Evolutionary conservation across 2,888 invertebrate genomes (phyloP), one percentile per base, ranked within the genome.

Genomic region (Galerucella calmariensis): DNA sequence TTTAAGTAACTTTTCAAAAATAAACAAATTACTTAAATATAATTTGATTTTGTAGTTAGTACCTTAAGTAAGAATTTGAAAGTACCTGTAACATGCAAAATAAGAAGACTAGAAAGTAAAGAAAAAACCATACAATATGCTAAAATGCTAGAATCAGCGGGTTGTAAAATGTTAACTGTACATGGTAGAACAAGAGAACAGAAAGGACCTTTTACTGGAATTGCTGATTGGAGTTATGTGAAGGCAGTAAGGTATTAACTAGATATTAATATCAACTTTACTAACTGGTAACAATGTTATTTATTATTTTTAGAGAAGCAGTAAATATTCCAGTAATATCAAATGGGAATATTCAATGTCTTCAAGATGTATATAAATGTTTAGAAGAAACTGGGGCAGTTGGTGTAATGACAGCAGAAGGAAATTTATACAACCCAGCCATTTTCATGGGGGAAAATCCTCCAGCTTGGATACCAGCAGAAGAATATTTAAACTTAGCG

Each of bases 361-460:
- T 96, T 81, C 92, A 93, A 83, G 99, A 99, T 90, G 92, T 96
- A 1, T 88, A 93, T 73, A 90, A 93, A 78, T 99, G 99, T 86
- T 87, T 99, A 68, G 89, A 91, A 72, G 94, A 92, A 82, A 99
- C 98, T 0, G 94, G 94, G 44, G 97, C 93, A 3, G 90, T 94
- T 84, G 96, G 95, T 58, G 94, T 97, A 0, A 97, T 97, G 97
- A 92, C 94, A 83, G 94, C 95, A 77, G 99, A 99, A 89, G 99
- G 99, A 0, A 97, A 96, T 87, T 91, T 99, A n/a, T 96, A 97
- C 85, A 99, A 99, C 88, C 99, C 99, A n/a, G 94, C 94, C 11
- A 87, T 99, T 76, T 99, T 98, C 88, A 90, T 92, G 83, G 93
- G 94, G 80, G 83, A 88, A 51, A 91, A 92, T 85, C 95, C 95